Evolutionary conservation across 2,888 invertebrate species (phyloP), one percentile per base, ranked within the genome.

Genomic region (Xanthia togata): DNA sequence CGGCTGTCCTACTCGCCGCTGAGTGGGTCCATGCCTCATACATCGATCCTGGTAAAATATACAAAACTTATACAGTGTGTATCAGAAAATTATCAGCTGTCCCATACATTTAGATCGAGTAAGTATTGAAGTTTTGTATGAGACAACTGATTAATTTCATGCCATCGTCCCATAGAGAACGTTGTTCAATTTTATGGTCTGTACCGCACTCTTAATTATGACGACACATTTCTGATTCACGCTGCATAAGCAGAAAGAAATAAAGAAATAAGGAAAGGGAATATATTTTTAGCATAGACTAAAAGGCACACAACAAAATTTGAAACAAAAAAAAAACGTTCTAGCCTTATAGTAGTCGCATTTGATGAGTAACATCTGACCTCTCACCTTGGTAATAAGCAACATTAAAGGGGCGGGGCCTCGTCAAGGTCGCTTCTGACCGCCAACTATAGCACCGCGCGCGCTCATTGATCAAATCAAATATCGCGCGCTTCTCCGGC

Each of bases 11-110:
- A 87, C 93, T 96, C 84, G 94, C 95, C 82, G 93, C 95, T 68
- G 95, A 96, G 91, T 95, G 93, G 92, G 92, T 93, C 70, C 93
- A 95, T 86, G 96, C 96, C 71, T 94, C 96, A 17, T 96, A 95
- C 82, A 94, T 96, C 59, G 96, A 96, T 87, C 96, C 96, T 79
- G 96, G 96, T 96, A 89, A 53, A 23, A 23, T 73, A 60, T 35
- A 38, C 17, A 55, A 38, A 35, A 20, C 17, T 8, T 17, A 57
- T 14, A 26, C 26, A 57, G 26, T 2, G 6, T 26, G 14, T 57
- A 26, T 57, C 26, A 26, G 26, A 26, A 57, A 14, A 26, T 26
- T 57, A 26, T 57, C 17, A 17, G 17, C 26, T 31, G 6, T 31
- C 3, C 3, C 17, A 57, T 17, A 57, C 6, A 57, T 55, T 55